phyloP scores from a whole-genome alignment of 2,797 vertebrate genomes.

The Benthosema pterotum region DNA sequence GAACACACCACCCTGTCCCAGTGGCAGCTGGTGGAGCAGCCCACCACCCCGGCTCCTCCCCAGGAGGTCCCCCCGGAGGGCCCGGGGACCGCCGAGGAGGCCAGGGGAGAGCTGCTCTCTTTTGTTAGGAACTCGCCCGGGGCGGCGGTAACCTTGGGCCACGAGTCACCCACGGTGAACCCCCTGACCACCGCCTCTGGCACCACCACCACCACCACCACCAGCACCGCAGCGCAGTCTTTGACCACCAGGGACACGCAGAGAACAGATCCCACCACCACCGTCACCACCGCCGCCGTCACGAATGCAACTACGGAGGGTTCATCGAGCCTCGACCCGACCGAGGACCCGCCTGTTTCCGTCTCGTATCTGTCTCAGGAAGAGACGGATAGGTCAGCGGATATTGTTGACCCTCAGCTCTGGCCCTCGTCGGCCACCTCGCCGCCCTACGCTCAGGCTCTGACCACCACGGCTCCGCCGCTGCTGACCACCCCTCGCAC shows the following conservation, averaged over 20 bases:
- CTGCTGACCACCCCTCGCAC: slow-evolving; percentile 44
- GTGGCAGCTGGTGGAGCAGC: slow-evolving; percentile 71
- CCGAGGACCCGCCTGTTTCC: slow-evolving; percentile 60
- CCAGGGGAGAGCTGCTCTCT: slow-evolving; percentile 74
- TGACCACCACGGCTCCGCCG: slow-evolving; percentile 22
- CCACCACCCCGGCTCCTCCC: slow-evolving; percentile 49
- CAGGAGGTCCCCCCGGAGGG: slow-evolving; percentile 29
- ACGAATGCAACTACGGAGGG: slow-evolving; percentile 19
- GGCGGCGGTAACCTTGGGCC: slow-evolving; percentile 21
- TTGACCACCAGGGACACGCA: slow-evolving; percentile 36
- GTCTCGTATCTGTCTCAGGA: slow-evolving; percentile 66
- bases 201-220: slow-evolving; percentile 51
- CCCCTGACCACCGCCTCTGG: slow-evolving; percentile 55
- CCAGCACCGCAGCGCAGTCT: slow-evolving; percentile 41
- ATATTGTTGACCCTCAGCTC: slow-evolving; percentile 8
- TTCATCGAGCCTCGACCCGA: slow-evolving; percentile 23
- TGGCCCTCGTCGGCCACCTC: slow-evolving; percentile 24
- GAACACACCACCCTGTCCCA: slow-evolving; percentile 68
- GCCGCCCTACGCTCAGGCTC: slow-evolving; percentile 22
- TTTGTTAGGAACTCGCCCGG: slow-evolving; percentile 47
- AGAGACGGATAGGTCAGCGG: slow-evolving; percentile 46
- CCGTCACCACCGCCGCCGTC: slow-evolving; percentile 19
- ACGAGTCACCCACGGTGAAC: slow-evolving; percentile 40
- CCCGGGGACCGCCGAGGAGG: slow-evolving; percentile 60
- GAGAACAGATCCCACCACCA: slow-evolving; percentile 27